A percentile compares a stretch with the other conserved stretches of the same genome.
These are phyloP conservation scores for Lapara coniferarum DNA, from an alignment of 2,888 invertebrate genomes.

Conservation along the genomic window DNA sequence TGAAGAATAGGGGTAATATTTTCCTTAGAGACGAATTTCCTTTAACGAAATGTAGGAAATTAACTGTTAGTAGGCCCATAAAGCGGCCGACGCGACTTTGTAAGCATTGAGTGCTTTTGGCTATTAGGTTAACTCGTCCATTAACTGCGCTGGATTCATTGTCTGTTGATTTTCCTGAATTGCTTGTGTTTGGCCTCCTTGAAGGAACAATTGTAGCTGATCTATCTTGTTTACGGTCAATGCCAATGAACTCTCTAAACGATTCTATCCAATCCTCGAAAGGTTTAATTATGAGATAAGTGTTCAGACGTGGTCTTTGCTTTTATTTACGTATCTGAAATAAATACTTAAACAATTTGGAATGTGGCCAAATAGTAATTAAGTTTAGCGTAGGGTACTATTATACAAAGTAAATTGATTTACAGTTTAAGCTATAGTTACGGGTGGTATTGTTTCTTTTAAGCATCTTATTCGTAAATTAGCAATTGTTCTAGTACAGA, in stretches of 20 bases:
- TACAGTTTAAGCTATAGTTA: not conserved
- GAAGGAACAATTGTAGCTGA: conserved; percentile 14
- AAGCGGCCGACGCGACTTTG: conserved; percentile 76
- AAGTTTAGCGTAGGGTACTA: not conserved
- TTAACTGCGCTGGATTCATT: conserved; percentile 71
- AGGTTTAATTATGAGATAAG: conserved; percentile 19
- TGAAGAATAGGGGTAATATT: conserved; percentile 53
- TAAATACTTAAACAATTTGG: conserved; percentile 15
- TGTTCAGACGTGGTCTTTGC: not conserved
- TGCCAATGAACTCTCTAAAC: not conserved
- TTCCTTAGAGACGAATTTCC: conserved; percentile 71
- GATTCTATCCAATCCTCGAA: not conserved
- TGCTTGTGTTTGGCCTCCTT: conserved; percentile 49
- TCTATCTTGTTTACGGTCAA: not conserved
- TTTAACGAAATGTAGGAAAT: conserved; percentile 76
- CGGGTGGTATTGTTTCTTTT: no score
- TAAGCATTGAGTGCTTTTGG: conserved; percentile 82
- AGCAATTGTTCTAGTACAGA: no score
- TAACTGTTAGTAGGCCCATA: conserved; percentile 78
- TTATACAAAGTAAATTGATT: not conserved
- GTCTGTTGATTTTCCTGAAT: conserved; percentile 67
- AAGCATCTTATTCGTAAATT: no score
- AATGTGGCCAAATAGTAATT: not conserved
- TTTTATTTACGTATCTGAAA: not conserved
- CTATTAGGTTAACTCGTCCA: conserved; percentile 81